Evolutionary conservation across 53 echinoderm and acorn worm species (phyloP).

Genomic region (Paelopatides confundens): DNA sequence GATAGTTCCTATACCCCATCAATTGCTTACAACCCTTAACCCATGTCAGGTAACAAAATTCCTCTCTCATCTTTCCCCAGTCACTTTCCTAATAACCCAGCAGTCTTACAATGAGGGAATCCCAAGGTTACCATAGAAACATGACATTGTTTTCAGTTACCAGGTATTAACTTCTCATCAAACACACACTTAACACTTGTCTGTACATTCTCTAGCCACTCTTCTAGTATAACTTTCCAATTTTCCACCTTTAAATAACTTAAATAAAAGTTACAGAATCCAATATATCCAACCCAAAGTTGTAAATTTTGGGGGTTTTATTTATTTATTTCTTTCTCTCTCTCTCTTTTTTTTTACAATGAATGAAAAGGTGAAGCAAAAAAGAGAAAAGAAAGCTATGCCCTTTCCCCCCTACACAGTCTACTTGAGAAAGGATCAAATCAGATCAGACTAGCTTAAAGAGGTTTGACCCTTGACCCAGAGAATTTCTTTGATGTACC

Average conservation of each 20-base stretch:
- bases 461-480: slow-evolving; percentile 20
- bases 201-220: neutral
- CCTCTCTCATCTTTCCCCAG: neutral
- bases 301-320: no score
- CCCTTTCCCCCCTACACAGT: neutral
- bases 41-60: neutral
- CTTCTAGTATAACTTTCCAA: neutral
- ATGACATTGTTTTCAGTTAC: slow-evolving; percentile 42
- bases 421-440: slow-evolving; percentile 24
- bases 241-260: neutral
- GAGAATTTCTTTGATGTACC: slow-evolving; percentile 15
- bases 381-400: neutral
- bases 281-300: no score
- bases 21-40: neutral
- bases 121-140: slow-evolving; percentile 29
- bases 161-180: slow-evolving; percentile 48
- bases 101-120: slow-evolving; percentile 1
- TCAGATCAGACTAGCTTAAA: neutral
- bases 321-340: neutral
- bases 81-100: neutral
- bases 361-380: no score
- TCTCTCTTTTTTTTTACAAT: no score
- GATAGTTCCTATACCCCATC: neutral
- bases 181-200: slow-evolving; percentile 4
- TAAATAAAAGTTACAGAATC: no score